Conservation (phyloP, 2,888 invertebrate species). For the Zygaena filipendulae region DNA sequence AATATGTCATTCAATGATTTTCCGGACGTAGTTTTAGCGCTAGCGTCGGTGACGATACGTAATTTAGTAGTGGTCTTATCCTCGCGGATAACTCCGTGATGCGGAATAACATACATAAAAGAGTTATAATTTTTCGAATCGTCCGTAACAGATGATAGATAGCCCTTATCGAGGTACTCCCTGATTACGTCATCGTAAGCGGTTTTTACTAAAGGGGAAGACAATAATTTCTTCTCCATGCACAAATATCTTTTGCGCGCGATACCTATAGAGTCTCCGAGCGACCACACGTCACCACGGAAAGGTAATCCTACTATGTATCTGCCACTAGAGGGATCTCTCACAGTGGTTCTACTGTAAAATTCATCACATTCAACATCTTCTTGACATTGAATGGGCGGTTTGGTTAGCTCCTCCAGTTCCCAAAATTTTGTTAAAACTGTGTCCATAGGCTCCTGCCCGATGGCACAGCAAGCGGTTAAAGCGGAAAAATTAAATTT, state of each 20-base stretch:
- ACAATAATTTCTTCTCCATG: too few species aligned
- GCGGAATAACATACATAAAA: constrained; percentile 7
- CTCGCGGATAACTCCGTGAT: constrained; percentile 6
- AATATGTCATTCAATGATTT: constrained; percentile 8
- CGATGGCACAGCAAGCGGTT: not conserved
- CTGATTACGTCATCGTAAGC: too few species aligned
- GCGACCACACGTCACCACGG: constrained; percentile 3
- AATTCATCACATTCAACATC: not conserved
- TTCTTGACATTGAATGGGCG: not conserved
- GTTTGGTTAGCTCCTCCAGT: not conserved
- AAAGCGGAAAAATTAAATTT: not conserved
- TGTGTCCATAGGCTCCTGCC: not conserved
- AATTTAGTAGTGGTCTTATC: constrained; percentile 8
- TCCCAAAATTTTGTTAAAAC: not conserved
- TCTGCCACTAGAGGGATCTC: constrained; percentile 5
- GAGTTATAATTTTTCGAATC: too few species aligned
- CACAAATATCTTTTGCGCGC: too few species aligned
- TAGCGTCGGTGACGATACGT: constrained; percentile 8
- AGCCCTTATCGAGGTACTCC: too few species aligned
- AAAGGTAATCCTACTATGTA: constrained; percentile 11
- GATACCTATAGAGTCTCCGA: constrained; percentile 12
- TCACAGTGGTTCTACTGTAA: not conserved
- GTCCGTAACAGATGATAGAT: too few species aligned
- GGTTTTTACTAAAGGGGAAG: too few species aligned
- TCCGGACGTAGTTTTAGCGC: constrained; percentile 7